phyloP scores from a whole-genome alignment of 2,113 vertebrate species.

The Mesembrinibis cayennensis region DNA sequence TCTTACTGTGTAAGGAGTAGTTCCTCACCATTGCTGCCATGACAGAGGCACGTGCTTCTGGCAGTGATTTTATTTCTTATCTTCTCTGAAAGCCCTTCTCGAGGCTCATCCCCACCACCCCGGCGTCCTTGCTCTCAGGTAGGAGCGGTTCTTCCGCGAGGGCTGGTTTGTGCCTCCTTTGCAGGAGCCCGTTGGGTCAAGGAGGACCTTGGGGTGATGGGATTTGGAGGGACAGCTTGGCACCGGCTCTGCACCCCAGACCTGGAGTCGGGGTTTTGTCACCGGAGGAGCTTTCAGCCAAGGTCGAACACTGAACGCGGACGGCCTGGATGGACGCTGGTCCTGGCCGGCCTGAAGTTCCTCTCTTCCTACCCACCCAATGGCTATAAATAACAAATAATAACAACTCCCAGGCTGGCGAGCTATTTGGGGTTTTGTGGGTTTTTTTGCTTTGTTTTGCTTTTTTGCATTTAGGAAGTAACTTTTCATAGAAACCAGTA shows the following conservation, averaged over 20 bases:
- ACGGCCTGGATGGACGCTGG: neutral
- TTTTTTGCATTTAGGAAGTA: slow-evolving; percentile 24
- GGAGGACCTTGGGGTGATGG: neutral
- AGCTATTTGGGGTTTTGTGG: slow-evolving; percentile 37
- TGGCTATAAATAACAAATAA: slow-evolving; percentile 56
- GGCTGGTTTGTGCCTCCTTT: neutral
- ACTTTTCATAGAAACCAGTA: slow-evolving; percentile 4
- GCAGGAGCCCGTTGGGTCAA: neutral
- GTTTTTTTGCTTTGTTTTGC: slow-evolving; percentile 32
- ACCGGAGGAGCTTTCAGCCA: fast-evolving
- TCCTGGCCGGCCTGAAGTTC: neutral
- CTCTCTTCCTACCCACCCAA: slow-evolving; percentile 49
- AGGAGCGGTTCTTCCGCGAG: neutral
- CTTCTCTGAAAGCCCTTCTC: neutral
- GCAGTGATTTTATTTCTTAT: neutral
- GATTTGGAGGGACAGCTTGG: neutral
- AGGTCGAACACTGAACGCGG: fast-evolving
- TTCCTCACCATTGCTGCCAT: fast-evolving
- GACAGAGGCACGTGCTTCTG: neutral
- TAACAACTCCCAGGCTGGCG: slow-evolving; percentile 12
- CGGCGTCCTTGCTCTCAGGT: fast-evolving
- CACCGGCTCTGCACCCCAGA: neutral
- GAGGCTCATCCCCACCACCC: neutral
- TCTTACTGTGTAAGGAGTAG: fast-evolving
- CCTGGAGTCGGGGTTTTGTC: neutral